phyloP scores from a whole-genome alignment of 2,113 vertebrate species.

The Gobio gobio region DNA sequence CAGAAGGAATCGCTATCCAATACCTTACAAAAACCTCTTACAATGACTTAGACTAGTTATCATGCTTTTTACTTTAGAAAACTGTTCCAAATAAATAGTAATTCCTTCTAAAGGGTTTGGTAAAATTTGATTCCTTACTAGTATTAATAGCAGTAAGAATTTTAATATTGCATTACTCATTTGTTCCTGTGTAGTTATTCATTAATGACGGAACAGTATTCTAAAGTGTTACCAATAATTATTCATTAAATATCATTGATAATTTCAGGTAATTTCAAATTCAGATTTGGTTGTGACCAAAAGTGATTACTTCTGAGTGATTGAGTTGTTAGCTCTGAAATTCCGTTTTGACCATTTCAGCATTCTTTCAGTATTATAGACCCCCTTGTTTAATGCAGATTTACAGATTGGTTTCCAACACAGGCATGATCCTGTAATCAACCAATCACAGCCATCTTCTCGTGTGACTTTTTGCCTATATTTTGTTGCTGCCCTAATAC shows the following conservation, averaged over 20 bases:
- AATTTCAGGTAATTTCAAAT: not conserved
- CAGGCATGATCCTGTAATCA: not conserved
- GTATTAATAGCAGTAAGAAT: too few species aligned
- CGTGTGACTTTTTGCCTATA: not conserved
- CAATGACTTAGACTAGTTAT: too few species aligned
- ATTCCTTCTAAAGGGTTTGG: too few species aligned
- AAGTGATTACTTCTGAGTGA: not conserved
- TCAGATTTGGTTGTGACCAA: not conserved
- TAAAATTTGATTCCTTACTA: too few species aligned
- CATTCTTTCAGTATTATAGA: not conserved
- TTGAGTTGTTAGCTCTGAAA: not conserved
- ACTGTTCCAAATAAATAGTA: too few species aligned
- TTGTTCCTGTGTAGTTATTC: too few species aligned
- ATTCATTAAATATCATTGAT: not conserved
- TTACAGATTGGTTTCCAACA: not conserved
- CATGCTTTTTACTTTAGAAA: too few species aligned
- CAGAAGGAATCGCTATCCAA: too few species aligned
- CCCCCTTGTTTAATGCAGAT: not conserved
- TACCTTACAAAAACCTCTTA: too few species aligned
- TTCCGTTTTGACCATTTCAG: not conserved
- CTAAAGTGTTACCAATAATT: too few species aligned
- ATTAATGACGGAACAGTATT: too few species aligned
- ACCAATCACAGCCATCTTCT: constrained; percentile 6
- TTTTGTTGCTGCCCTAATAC: not conserved
- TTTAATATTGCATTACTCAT: too few species aligned